Conservation (phyloP, 2,888 invertebrate genomes). For the Agriotes lineatus region DNA sequence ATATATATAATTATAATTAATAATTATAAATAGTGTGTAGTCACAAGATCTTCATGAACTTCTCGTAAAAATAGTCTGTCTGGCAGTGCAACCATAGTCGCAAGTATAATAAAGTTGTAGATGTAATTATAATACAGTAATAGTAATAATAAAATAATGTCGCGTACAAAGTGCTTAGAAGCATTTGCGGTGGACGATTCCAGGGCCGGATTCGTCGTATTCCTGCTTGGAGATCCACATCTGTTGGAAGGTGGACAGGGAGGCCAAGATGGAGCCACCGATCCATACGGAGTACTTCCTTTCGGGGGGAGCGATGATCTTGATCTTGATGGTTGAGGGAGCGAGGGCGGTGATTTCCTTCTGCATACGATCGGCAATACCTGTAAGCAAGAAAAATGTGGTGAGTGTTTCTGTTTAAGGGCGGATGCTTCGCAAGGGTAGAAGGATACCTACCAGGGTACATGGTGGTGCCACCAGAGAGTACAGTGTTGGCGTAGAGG, state of each 20-base stretch:
- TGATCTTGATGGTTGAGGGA: conserved; percentile 92
- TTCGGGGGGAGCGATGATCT: conserved; percentile 96
- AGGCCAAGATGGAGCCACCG: conserved; percentile 96
- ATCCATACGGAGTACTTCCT: conserved; percentile 99
- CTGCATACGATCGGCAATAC: conserved; percentile 98
- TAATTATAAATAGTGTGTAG: conserved; percentile 52
- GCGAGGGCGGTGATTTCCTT: conserved; percentile 95
- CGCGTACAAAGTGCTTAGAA: conserved; percentile 74
- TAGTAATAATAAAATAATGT: conserved; percentile 40
- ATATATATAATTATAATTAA: conserved; percentile 55
- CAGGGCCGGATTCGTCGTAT: conserved; percentile 96
- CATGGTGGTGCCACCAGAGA: conserved; percentile 96
- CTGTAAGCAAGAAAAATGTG: conserved; percentile 58
- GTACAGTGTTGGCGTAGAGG: conserved; percentile 91
- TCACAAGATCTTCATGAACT: conserved; percentile 43
- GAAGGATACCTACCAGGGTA: conserved; percentile 77
- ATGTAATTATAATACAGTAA: conserved; percentile 45
- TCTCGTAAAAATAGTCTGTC: conserved; percentile 51
- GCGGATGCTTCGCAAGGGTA: not conserved
- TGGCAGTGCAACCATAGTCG: conserved; percentile 55
- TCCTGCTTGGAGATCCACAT: conserved; percentile 99
- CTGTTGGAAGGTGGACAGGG: conserved; percentile 90
- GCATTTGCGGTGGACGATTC: conserved; percentile 97
- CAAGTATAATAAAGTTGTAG: conserved; percentile 46
- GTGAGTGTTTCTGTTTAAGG: not conserved